Percentiles rank a stretch among this genome's conserved stretches.
These are phyloP conservation scores for Austrolebias charrua DNA, from an alignment of 2,797 vertebrate species.

Conservation along the genomic window DNA sequence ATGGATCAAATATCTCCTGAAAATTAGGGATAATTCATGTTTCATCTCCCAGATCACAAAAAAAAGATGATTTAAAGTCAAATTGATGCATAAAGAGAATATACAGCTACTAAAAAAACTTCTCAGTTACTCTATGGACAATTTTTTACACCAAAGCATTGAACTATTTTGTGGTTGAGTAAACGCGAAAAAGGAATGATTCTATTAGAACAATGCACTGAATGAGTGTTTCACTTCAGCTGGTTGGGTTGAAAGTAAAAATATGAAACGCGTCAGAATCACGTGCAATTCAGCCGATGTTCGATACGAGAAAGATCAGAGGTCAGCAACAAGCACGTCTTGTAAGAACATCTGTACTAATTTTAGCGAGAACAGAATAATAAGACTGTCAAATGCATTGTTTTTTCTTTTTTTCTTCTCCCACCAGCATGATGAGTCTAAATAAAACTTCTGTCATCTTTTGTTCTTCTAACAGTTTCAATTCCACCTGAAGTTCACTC, in stretches of 20 bases:
- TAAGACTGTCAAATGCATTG: slow-evolving; percentile 7
- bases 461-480: slow-evolving; percentile 60
- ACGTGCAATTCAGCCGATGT: background rate
- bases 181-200: no score
- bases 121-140: no score
- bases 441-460: slow-evolving; percentile 24
- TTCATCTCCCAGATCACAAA: no score
- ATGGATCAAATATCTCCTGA: background rate
- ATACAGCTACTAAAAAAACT: no score
- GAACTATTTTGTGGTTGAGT: no score
- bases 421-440: slow-evolving; percentile 9
- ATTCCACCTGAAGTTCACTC: no score
- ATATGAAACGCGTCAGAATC: background rate
- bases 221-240: background rate
- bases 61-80: no score
- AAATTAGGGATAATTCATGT: background rate
- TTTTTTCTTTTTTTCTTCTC: slow-evolving; percentile 12
- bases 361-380: background rate
- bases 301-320: background rate
- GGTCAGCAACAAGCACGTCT: background rate
- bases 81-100: no score
- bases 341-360: background rate
- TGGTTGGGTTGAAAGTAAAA: background rate
- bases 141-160: no score
- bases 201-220: background rate